Base-by-base conservation (phyloP, 2,797 vertebrate species). In the Lithobates pipiens region DNA sequence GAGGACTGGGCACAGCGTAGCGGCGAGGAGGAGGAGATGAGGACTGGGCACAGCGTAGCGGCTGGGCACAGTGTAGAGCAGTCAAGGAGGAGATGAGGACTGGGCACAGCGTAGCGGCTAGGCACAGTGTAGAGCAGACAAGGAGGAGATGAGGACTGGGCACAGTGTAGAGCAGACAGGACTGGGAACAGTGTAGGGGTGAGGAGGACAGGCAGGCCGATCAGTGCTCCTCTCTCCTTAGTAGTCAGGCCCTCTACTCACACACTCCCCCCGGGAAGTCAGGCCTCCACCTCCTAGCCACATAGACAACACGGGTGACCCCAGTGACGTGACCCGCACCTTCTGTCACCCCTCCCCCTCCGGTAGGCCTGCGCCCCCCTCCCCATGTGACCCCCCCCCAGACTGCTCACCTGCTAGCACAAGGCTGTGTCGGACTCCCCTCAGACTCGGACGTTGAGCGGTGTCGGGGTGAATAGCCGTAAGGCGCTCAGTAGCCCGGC, bases 401-500 rank as follows among this genome's bases (percentile, higher is more conserved):
- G 81, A 39, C 21, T 4, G 54, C 80, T 77, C 54, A 76, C 79
- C 83, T 80, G 70, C 76, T 23, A 36, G 6, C 36, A 46, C 77
- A 36, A 18, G 29, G 16, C 6, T 34, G 39, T 63, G 3, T n/a
- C 39, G 16, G 21, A 10, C 69, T 68, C n/a, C 57, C 2, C 34
- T 46, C 65, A 36, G 54, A 10, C n/a, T 27, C 70, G 13, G 15
- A 50, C 5, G 10, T 50, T 63, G 5, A 1, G 34, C 34, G 15
- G 10, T 39, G 25, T 2, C 2, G 23, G 29, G 82, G 83, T 36
- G 11, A 21, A 6, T 18, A 27, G 23, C 44, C 32, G 13, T 23
- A 61, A 23, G 54, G 21, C 85, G 5, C 68, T 75, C 9, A 85
- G 72, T 71, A 25, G 63, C 16, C 39, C 83, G 88, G 50, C 83